Percentiles rank a stretch among this genome's conserved stretches.
Evolutionary conservation across 2,888 invertebrate genomes (phyloP).

Genomic region (Criorhina ranunculi): DNA sequence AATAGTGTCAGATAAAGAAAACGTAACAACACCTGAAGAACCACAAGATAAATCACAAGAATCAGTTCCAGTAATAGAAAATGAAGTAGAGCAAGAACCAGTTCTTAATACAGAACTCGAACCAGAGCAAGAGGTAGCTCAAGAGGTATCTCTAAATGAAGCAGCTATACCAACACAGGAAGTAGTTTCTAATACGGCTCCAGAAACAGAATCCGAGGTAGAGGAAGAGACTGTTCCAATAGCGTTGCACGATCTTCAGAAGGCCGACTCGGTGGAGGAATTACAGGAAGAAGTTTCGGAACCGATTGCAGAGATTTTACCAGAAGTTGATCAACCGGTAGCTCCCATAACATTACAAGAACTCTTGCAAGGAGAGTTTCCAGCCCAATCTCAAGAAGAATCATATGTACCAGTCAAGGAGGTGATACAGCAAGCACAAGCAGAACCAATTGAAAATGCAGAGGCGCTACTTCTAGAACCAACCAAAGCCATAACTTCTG

Average conservation of each 20-base stretch:
- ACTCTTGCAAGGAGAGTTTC: constrained; percentile 18
- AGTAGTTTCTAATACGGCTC: constrained; percentile 11
- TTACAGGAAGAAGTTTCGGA: constrained; percentile 12
- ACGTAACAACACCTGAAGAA: constrained; percentile 32
- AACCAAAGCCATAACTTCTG: not conserved
- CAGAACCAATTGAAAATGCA: not conserved
- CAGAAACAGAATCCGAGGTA: constrained; percentile 25
- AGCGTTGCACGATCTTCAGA: constrained; percentile 13
- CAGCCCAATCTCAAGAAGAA: constrained; percentile 2
- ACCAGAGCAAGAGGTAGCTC: constrained; percentile 15
- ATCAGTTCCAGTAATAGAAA: not conserved
- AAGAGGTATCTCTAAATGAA: constrained; percentile 7
- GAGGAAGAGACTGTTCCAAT: constrained; percentile 29
- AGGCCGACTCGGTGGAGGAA: not conserved
- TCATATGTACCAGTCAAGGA: not conserved
- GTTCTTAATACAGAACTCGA: constrained; percentile 76
- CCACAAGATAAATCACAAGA: constrained; percentile 53
- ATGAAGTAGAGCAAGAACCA: constrained; percentile 61
- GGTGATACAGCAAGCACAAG: not conserved
- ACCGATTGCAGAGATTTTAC: not conserved
- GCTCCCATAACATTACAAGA: constrained; percentile 35
- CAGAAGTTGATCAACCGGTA: constrained; percentile 1
- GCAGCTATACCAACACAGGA: constrained; percentile 35
- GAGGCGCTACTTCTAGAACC: constrained; percentile 1
- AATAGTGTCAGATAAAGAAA: not conserved